Conservation (phyloP, 2,113 vertebrate species). For the Brienomyrus brachyistius region DNA sequence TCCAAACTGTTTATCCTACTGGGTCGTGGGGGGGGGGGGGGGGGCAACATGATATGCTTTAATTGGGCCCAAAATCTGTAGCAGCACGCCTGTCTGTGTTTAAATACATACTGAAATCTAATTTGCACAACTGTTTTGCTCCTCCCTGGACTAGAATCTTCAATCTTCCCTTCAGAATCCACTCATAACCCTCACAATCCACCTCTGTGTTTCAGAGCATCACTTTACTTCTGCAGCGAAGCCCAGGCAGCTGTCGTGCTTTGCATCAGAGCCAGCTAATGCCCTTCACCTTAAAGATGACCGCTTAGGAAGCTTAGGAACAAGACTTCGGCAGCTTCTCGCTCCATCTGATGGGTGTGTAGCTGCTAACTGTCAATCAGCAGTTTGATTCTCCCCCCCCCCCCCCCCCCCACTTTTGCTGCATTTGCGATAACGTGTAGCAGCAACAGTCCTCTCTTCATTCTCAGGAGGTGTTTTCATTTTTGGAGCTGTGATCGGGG, state of each 20-base stretch:
- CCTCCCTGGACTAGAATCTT: neutral
- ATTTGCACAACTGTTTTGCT: neutral
- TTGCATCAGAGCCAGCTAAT: neutral
- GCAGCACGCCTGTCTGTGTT: neutral
- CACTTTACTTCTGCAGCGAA: neutral
- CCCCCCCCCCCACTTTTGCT: too few species aligned
- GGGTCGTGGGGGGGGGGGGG: too few species aligned
- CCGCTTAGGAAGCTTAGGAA: neutral
- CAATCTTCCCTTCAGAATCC: neutral
- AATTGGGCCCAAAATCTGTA: neutral
- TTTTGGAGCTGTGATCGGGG: conserved; percentile 30
- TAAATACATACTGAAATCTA: neutral
- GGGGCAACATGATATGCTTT: too few species aligned
- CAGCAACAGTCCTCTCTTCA: neutral
- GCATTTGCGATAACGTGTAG: neutral
- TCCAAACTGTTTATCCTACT: too few species aligned
- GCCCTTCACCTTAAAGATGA: neutral
- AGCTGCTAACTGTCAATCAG: neutral
- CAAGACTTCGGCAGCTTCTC: neutral
- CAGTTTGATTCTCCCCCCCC: neutral
- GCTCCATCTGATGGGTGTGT: conserved; percentile 3
- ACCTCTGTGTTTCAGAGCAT: neutral
- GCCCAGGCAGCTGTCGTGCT: neutral
- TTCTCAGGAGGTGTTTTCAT: conserved; percentile 8
- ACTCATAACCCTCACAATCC: neutral